A percentile compares a stretch with the other conserved stretches of the same genome.
These are phyloP conservation scores for Mus pahari DNA, from an alignment of 2,113 vertebrate species.

Conservation along the genomic window DNA sequence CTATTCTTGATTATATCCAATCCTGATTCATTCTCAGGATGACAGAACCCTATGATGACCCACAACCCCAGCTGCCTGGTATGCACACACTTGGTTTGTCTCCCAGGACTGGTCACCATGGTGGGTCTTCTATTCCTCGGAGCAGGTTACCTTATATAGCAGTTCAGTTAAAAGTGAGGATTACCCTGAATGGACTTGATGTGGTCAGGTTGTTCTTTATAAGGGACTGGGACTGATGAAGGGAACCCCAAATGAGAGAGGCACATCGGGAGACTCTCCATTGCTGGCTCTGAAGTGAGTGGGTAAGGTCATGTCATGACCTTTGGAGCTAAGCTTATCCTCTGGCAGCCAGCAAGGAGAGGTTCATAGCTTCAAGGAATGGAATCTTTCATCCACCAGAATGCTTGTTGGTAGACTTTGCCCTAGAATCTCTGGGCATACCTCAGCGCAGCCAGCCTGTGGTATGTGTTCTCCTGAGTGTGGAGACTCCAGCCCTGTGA, in stretches of 20 bases:
- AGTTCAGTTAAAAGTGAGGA: neutral
- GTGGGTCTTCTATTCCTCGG: too few relatives aligned
- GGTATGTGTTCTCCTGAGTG: neutral
- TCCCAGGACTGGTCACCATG: neutral
- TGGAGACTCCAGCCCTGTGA: neutral
- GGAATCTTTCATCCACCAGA: neutral
- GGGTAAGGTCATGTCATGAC: too few relatives aligned
- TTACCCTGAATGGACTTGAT: neutral
- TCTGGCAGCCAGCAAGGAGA: neutral
- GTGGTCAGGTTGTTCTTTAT: neutral
- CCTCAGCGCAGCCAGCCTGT: neutral
- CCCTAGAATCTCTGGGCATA: neutral
- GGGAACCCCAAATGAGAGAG: neutral
- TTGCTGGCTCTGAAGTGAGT: neutral
- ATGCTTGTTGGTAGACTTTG: neutral
- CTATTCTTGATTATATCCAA: neutral
- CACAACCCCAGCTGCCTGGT: neutral
- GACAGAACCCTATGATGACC: neutral
- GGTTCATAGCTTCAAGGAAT: neutral
- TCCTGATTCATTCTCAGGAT: neutral
- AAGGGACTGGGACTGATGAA: neutral
- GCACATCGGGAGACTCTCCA: neutral
- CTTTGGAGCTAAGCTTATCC: neutral
- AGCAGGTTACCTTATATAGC: neutral
- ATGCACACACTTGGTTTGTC: accelerated